Conservation (phyloP, 2,888 invertebrate genomes). For the Ophion slaviceki region DNA sequence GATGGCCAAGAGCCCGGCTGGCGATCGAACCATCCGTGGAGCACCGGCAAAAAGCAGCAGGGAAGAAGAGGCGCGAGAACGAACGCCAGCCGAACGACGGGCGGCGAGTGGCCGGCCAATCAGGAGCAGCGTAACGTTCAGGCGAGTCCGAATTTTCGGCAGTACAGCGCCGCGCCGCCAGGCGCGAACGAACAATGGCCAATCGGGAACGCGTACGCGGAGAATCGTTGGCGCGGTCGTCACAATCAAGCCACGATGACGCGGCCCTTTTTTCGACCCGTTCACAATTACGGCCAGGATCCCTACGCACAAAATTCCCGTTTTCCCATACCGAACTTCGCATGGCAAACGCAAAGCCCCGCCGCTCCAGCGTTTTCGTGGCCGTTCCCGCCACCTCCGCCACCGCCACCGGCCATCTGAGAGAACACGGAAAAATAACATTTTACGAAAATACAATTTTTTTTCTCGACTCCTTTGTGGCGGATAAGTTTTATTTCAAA, state of each 20-base stretch:
- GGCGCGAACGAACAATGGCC: neutral
- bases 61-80: constrained; percentile 25
- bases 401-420: constrained; percentile 67
- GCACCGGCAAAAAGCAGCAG: constrained; percentile 66
- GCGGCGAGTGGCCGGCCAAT: neutral
- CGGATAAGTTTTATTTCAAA: too few relatives aligned
- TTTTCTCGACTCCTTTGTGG: too few relatives aligned
- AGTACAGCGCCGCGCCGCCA: neutral
- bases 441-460: neutral
- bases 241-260: neutral
- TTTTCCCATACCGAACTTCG: constrained; percentile 49
- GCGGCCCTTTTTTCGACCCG: constrained; percentile 39
- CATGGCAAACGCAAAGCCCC: constrained; percentile 64
- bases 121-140: constrained; percentile 43
- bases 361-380: constrained; percentile 53
- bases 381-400: constrained; percentile 70
- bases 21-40: constrained; percentile 79
- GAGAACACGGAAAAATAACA: neutral
- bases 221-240: neutral
- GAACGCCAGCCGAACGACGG: constrained; percentile 14
- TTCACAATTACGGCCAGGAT: neutral
- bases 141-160: constrained; percentile 65
- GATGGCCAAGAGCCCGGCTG: constrained; percentile 67
- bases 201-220: neutral
- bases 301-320: constrained; percentile 41